Conservation (phyloP, 2,797 vertebrate species). For the Oophaga sylvatica region DNA sequence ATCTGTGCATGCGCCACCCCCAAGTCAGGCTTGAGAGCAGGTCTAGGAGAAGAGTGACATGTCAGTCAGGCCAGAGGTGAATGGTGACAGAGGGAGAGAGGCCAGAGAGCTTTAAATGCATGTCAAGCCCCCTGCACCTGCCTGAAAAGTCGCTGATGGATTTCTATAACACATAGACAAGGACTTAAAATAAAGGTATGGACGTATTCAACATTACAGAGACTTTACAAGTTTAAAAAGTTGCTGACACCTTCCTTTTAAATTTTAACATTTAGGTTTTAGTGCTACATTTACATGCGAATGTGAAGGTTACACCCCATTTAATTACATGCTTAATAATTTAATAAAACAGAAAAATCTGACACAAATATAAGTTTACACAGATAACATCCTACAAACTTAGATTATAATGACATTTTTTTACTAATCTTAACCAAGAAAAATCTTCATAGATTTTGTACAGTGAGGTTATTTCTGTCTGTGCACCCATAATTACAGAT, state of each 20-base stretch:
- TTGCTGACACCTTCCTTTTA: too few relatives aligned
- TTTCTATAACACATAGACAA: too few relatives aligned
- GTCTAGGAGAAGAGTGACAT: too few relatives aligned
- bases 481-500: slow-evolving; percentile 49
- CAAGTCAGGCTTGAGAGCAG: too few relatives aligned
- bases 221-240: too few relatives aligned
- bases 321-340: not conserved
- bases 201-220: not conserved
- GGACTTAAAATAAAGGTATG: too few relatives aligned
- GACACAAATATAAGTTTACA: not conserved
- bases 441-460: slow-evolving; percentile 44
- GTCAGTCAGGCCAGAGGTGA: too few relatives aligned
- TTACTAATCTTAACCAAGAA: slow-evolving; percentile 41
- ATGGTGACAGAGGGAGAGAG: too few relatives aligned
- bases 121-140: too few relatives aligned
- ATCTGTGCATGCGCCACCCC: too few relatives aligned
- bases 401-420: slow-evolving; percentile 13
- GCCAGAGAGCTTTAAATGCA: too few relatives aligned
- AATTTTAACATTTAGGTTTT: not conserved
- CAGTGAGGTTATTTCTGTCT: slow-evolving; percentile 35
- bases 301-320: not conserved
- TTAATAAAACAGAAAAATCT: not conserved
- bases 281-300: not conserved
- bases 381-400: not conserved
- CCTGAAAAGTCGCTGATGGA: too few relatives aligned